Conservation (phyloP, 2,113 vertebrate genomes). For the Stigmatopora nigra region DNA sequence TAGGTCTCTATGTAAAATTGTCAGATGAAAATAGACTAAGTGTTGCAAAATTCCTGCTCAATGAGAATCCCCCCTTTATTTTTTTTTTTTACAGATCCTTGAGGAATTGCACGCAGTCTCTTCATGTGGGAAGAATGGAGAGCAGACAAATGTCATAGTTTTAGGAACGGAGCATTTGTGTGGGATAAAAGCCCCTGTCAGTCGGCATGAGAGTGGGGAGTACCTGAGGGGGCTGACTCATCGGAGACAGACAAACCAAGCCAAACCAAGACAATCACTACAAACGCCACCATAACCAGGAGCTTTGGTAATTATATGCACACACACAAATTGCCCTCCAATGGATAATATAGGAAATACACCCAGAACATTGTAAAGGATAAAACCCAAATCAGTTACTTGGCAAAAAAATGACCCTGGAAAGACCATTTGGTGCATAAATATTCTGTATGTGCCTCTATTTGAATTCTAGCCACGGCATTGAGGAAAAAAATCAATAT, state of each 20-base stretch:
- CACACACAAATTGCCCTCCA: slow-evolving; percentile 21
- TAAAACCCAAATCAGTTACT: neutral
- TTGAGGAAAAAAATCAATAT: neutral
- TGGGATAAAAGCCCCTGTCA: slow-evolving; percentile 47
- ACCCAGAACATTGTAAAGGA: too few relatives aligned
- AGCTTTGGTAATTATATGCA: slow-evolving; percentile 44
- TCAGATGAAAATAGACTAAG: neutral
- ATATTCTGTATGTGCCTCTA: neutral
- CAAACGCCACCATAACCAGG: slow-evolving; percentile 49
- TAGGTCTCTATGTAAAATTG: too few relatives aligned
- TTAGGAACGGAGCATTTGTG: neutral
- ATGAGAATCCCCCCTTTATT: neutral
- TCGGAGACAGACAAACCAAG: slow-evolving; percentile 20
- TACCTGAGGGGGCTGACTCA: slow-evolving; percentile 54
- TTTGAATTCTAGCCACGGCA: neutral
- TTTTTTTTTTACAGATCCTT: neutral
- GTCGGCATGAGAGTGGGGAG: slow-evolving; percentile 34
- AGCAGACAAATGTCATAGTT: neutral
- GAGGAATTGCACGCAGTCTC: neutral
- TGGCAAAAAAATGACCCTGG: neutral
- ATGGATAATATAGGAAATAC: too few relatives aligned
- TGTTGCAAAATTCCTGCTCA: neutral
- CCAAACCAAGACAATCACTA: slow-evolving; percentile 27
- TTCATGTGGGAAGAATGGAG: neutral
- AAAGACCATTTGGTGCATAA: neutral